Evolutionary conservation across 1,140 invertebrate genomes (phyloP).

Genomic region (Drosophila parvula): DNA sequence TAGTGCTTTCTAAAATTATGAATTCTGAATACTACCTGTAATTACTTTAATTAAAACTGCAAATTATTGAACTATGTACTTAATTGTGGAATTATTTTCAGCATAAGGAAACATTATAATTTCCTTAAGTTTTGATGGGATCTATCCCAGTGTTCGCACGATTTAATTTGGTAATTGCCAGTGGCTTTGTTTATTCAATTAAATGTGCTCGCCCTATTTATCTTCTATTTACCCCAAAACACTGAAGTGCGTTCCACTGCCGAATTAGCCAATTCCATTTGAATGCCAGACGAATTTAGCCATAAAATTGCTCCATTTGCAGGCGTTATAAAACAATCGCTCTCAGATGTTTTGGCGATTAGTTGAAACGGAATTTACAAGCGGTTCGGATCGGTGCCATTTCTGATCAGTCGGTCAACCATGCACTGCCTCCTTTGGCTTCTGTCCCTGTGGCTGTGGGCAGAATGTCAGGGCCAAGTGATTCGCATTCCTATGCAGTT

Average conservation of each 20-base stretch:
- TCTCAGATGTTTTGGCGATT: constrained; percentile 27
- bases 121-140: background rate
- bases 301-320: constrained; percentile 43
- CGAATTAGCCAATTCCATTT: constrained; percentile 40
- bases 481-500: constrained; percentile 45
- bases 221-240: constrained; percentile 44
- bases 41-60: background rate
- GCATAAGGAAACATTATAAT: background rate
- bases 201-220: constrained; percentile 49
- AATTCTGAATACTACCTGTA: background rate
- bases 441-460: constrained; percentile 12
- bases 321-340: constrained; percentile 49
- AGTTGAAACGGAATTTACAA: constrained; percentile 23
- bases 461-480: constrained; percentile 11
- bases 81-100: background rate
- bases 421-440: constrained; percentile 22
- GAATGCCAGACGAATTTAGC: constrained; percentile 41
- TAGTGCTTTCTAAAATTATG: background rate
- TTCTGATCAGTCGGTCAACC: background rate
- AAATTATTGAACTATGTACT: background rate
- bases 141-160: constrained; percentile 15
- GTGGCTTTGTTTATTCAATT: constrained; percentile 54
- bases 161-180: constrained; percentile 30
- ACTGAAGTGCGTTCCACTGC: constrained; percentile 38
- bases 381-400: constrained; percentile 23